A percentile compares a stretch with the other conserved stretches of the same genome.
Conservation (phyloP, 2,113 vertebrate genomes). For the Helogale parvula region DNA sequence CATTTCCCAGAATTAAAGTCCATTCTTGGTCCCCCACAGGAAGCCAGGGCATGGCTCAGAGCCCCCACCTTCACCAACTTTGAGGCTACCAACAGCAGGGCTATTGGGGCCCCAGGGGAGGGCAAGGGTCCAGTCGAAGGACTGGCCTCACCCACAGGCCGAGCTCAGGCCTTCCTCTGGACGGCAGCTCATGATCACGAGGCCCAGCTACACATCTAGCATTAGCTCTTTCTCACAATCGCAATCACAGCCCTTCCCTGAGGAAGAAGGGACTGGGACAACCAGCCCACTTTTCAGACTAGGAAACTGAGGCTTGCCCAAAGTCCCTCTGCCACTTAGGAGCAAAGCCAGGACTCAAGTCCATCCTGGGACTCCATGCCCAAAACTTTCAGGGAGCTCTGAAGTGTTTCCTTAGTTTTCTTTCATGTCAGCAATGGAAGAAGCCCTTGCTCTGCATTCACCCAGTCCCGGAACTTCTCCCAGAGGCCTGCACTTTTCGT, state of each 20-base stretch:
- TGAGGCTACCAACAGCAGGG: neutral
- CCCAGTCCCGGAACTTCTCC: neutral
- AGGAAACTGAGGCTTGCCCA: neutral
- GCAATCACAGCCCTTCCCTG: too few relatives aligned
- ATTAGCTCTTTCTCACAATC: neutral
- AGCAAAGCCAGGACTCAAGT: neutral
- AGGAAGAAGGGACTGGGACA: neutral
- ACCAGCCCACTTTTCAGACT: neutral
- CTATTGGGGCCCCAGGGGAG: neutral
- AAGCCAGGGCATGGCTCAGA: neutral
- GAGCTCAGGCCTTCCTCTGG: rapidly evolving
- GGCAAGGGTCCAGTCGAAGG: rapidly evolving
- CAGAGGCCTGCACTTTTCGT: rapidly evolving
- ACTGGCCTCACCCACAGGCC: neutral
- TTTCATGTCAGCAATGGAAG: neutral
- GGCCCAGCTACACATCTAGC: rapidly evolving
- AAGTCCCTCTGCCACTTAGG: neutral
- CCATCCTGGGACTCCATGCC: rapidly evolving
- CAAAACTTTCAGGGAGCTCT: neutral
- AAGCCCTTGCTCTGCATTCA: rapidly evolving
- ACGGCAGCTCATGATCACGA: rapidly evolving
- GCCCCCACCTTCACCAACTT: rapidly evolving
- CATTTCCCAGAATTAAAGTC: neutral
- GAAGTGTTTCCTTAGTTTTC: neutral
- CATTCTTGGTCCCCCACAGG: neutral